Evolutionary conservation across 2,888 invertebrate species (phyloP), one percentile per base, ranked within the genome.

Genomic region (Dastarcus helophoroides): DNA sequence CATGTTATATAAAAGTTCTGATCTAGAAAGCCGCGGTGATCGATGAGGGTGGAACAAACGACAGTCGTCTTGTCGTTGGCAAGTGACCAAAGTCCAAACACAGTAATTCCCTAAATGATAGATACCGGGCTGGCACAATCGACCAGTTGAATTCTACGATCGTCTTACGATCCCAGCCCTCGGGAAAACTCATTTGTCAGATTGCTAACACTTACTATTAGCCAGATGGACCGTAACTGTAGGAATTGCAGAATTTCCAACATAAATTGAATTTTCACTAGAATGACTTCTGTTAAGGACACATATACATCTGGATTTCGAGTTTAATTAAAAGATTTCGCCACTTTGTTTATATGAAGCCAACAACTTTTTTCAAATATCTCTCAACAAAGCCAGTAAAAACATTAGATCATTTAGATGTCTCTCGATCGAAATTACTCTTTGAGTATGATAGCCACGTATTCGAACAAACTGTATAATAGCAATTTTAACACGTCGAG

Each of bases 261-360:
- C 54, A 54, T 54, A 58, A 57, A 58, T 58, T 56, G 57, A 56
- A 56, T 58, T 58, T 56, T 56, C 58, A 57, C 53, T 54, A 57
- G 53, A 57, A 38, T 55, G 54, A 45, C 40, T 49, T 38, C 52
- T 53, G 53, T 29, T 41, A 39, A 35, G 35, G 51, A 53, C 54
- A 54, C 53, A 50, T 51, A 41, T 47, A 48, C 38, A 42, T 44
- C 46, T 42, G 42, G 42, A 48, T 51, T 45, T 47, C 35, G 26
- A 27, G 24, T 17, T 34, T 22, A 34, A 35, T 35, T 35, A 35
- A 31, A 35, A 33, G 24, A 9, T n/a, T n/a, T n/a, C n/a, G n/a
- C n/a, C n/a, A n/a, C n/a, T n/a, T n/a, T n/a, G n/a, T n/a, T n/a
- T n/a, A n/a, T n/a, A n/a, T n/a, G n/a, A n/a, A n/a, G n/a, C n/a